Evolutionary conservation across 2,888 invertebrate species (phyloP).

Genomic region (Erynnis tages): DNA sequence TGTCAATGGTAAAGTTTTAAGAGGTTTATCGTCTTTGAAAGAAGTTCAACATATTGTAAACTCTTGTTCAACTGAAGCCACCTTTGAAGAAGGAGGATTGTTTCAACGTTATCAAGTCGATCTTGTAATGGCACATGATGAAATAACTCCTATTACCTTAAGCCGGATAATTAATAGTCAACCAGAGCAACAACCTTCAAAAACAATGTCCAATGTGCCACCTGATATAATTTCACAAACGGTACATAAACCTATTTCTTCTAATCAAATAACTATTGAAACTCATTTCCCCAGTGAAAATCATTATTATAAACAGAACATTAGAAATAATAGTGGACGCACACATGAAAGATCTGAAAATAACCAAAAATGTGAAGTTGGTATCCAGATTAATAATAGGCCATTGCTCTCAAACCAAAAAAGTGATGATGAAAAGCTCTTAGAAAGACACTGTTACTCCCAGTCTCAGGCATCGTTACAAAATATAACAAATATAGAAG

Average conservation of each 20-base stretch:
- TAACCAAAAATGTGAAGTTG: constrained; percentile 58
- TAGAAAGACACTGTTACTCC: constrained; percentile 63
- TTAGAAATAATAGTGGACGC: constrained; percentile 43
- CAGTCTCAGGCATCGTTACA: constrained; percentile 68
- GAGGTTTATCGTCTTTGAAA: constrained; percentile 85
- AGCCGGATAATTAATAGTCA: constrained; percentile 70
- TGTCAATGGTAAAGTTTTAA: constrained; percentile 91
- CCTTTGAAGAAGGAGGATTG: constrained; percentile 57
- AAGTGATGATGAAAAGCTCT: constrained; percentile 77
- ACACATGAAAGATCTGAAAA: constrained; percentile 45
- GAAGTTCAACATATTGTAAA: constrained; percentile 83
- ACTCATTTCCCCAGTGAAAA: constrained; percentile 70
- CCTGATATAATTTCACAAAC: constrained; percentile 76
- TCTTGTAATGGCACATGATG: constrained; percentile 84
- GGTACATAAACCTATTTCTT: constrained; percentile 62
- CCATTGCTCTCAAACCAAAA: constrained; percentile 63
- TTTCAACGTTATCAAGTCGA: constrained; percentile 80
- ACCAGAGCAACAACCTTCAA: constrained; percentile 48
- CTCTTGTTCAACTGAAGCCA: constrained; percentile 74
- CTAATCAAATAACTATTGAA: constrained; percentile 71
- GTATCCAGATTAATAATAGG: constrained; percentile 58
- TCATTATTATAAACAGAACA: constrained; percentile 47
- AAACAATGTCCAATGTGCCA: constrained; percentile 54
- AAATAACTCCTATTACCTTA: constrained; percentile 79
- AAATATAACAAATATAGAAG: constrained; percentile 77